Evolutionary conservation across 2,113 vertebrate species (phyloP), one percentile per base, ranked within the genome.

Genomic region (Mugil cephalus): DNA sequence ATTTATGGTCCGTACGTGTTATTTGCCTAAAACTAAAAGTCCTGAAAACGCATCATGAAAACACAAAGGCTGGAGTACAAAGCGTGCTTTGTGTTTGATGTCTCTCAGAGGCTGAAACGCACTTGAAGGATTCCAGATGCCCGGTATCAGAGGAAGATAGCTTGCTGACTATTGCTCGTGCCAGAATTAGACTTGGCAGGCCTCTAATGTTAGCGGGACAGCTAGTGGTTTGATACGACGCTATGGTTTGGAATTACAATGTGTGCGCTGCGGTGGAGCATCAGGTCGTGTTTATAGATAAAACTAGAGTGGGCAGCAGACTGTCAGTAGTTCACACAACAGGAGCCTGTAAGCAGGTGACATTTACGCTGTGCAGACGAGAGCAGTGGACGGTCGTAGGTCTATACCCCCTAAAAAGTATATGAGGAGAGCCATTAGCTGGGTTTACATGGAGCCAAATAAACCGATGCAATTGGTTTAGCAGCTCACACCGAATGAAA

Each of bases 151-250:
- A 47, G 71, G 61, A 65, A 3, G 42, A 79, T 87, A 84, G 66
- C 56, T 42, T 84, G 80, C 85, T 63, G 78, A 67, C 62, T 38
- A 34, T 84, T 80, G 59, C 71, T 77, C 65, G 61, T 68, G 74
- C 62, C 67, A 50, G 55, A 80, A 70, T 82, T 64, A 80, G 72
- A 73, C 60, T 67, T 61, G 60, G 80, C 47, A 52, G 77, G 53
- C 39, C 55, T 60, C 12, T 40, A 46, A 62, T 65, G 70, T 72
- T 67, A 62, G 76, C n/a, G n/a, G 17, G 43, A 45, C 60, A 14
- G 14, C 63, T 67, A 45, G 54, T 77, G 45, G 36, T 58, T 48
- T 59, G 14, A 76, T 47, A 24, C 0, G 0, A 21, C 14, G 10
- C 51, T 7, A 15, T 52, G n/a, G 48, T 50, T 71, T 30, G 19